Base-by-base conservation (phyloP, 1,140 invertebrate genomes). In the Drosophila nasuta region DNA sequence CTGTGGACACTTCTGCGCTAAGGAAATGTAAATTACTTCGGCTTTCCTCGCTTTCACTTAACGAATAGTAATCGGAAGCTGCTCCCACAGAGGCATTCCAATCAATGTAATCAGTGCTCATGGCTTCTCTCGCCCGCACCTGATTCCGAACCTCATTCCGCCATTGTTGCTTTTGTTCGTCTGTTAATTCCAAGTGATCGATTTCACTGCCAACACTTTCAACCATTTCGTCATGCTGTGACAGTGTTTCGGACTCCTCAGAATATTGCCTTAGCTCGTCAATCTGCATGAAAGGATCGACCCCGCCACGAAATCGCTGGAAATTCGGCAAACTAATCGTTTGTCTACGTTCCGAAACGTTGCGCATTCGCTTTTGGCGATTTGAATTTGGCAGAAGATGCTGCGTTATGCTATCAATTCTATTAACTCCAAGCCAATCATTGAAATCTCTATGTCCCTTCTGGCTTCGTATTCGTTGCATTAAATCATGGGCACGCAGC, bases 401-500 rank as follows among this genome's bases (percentile, higher is more conserved):
- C 28, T 28, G 43, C 28, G 38, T 8, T 38, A 17, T 38, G 11
- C 3, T 13, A 8, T 20, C 35, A 10, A 46, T 45, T 45, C 17
- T 1, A 11, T 15, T 5, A 8, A 38, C 25, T 0, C 1, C 11
- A 6, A 28, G 7, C 3, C 46, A 11, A 3, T 8, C 57, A n/a
- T 33, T 52, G 13, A 33, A 15, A 45, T 45, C 25, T 3, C 3
- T 20, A n/a, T 46, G 25, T n/a, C 15, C 56, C 3, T 20, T 8
- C 38, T 15, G 3, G 2, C 35, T 17, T 5, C 43, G 45, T 17
- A 62, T 41, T 5, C 30, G 33, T 51, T 77, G 60, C 25, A 76
- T 25, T n/a, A 69, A 58, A 2, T 77, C 13, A 2, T 45, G 41
- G 1, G 81, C 83, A 0, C 74, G 59, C 7, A 33, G 4, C 15